Evolutionary conservation across 2,113 vertebrate genomes (phyloP).

Genomic region (Bos javanicus): DNA sequence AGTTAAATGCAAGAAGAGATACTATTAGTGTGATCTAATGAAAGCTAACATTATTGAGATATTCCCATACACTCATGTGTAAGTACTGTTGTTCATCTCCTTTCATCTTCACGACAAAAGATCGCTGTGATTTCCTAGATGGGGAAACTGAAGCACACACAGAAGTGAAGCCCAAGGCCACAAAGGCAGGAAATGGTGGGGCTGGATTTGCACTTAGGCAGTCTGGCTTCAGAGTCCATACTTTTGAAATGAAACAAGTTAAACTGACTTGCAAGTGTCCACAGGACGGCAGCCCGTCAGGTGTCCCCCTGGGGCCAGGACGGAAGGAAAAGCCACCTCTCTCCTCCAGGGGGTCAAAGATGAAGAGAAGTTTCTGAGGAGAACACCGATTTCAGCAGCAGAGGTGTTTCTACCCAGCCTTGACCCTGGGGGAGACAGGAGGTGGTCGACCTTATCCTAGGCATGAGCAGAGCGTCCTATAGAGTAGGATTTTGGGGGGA

Average conservation of each 20-base stretch:
- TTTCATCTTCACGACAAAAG: not conserved
- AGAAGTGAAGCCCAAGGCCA: not conserved
- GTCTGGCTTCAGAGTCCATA: not conserved
- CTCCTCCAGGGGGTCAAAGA: not conserved
- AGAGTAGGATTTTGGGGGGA: not conserved
- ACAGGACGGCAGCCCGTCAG: not conserved
- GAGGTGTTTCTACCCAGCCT: not conserved
- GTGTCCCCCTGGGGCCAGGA: not conserved
- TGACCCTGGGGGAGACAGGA: not conserved
- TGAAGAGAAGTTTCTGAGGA: not conserved
- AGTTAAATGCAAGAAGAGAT: not conserved
- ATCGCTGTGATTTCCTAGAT: not conserved
- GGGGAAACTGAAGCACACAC: not conserved
- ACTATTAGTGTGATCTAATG: not conserved
- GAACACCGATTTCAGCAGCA: not conserved
- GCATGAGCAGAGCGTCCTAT: not conserved
- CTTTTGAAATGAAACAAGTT: not conserved
- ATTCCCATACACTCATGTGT: not conserved
- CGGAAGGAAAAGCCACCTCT: not conserved
- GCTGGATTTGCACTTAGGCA: not conserved
- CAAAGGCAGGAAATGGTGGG: not conserved
- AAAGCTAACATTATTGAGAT: not conserved
- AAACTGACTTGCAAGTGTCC: not conserved
- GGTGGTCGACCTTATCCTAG: not conserved
- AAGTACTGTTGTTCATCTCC: not conserved